Evolutionary conservation across 2,888 invertebrate species (phyloP).

Genomic region (Drosophila demipolita): DNA sequence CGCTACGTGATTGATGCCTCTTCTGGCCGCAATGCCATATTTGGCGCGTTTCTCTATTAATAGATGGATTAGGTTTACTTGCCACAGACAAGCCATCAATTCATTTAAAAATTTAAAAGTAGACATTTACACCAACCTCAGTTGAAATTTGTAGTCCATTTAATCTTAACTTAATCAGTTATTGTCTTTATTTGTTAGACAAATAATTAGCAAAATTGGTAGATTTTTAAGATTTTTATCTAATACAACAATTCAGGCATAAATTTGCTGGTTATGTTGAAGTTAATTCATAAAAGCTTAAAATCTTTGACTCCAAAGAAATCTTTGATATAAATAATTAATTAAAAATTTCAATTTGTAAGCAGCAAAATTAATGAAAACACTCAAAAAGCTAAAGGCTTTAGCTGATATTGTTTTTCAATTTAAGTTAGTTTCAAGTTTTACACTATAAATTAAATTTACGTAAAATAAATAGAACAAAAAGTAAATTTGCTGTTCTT

Average conservation of each 20-base stretch:
- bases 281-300: neutral
- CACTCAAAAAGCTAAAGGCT: neutral
- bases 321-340: neutral
- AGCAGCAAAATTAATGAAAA: neutral
- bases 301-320: neutral
- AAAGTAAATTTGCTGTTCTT: neutral
- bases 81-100: neutral
- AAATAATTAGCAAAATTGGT: neutral
- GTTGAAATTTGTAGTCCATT: neutral
- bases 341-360: neutral
- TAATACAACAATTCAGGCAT: neutral
- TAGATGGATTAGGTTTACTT: neutral
- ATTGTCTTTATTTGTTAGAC: neutral
- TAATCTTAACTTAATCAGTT: neutral
- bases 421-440: neutral
- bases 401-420: neutral
- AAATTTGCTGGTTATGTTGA: neutral
- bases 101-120: neutral
- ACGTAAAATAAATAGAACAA: neutral
- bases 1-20: conserved; percentile 24
- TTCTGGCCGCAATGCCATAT: neutral
- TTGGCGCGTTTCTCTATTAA: neutral
- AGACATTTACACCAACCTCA: neutral
- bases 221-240: neutral
- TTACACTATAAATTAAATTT: neutral